These are phyloP conservation scores for Monochamus alternatus DNA, from an alignment of 2,888 invertebrate genomes.

Conservation along the genomic window DNA sequence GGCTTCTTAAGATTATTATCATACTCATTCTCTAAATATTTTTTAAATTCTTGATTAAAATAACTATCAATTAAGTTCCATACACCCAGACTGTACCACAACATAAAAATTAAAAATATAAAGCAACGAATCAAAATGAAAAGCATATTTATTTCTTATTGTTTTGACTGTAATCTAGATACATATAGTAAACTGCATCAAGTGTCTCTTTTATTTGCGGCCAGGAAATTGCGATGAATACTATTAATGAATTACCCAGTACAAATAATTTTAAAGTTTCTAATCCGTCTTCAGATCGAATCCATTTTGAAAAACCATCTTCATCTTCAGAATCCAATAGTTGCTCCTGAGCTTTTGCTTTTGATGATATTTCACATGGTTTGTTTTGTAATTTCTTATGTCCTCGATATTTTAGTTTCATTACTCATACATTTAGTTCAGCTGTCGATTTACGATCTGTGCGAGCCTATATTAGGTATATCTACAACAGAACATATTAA, in stretches of 20 bases:
- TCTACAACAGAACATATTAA: background rate
- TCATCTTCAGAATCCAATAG: slow-evolving; percentile 62
- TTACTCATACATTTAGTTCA: background rate
- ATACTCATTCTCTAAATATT: slow-evolving; percentile 73
- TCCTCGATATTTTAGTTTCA: slow-evolving; percentile 28
- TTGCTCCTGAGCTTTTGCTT: slow-evolving; percentile 16
- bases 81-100: slow-evolving; percentile 81
- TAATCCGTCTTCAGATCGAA: slow-evolving; percentile 76
- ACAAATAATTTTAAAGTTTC: slow-evolving; percentile 89
- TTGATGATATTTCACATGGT: background rate
- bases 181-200: slow-evolving; percentile 70
- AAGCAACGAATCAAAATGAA: slow-evolving; percentile 77
- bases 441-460: background rate
- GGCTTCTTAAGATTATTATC: slow-evolving; percentile 57
- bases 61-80: slow-evolving; percentile 84
- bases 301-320: slow-evolving; percentile 66
- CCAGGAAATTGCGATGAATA: slow-evolving; percentile 82
- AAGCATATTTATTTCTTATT: slow-evolving; percentile 72
- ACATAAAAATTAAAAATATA: slow-evolving; percentile 78
- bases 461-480: background rate
- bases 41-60: slow-evolving; percentile 82
- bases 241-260: slow-evolving; percentile 81
- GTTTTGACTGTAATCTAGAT: slow-evolving; percentile 52
- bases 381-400: slow-evolving; percentile 1
- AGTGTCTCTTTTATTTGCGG: slow-evolving; percentile 79